Evolutionary conservation across 1,140 invertebrate genomes (phyloP), one percentile per base, ranked within the genome.

Genomic region (Nephotettix cincticeps): DNA sequence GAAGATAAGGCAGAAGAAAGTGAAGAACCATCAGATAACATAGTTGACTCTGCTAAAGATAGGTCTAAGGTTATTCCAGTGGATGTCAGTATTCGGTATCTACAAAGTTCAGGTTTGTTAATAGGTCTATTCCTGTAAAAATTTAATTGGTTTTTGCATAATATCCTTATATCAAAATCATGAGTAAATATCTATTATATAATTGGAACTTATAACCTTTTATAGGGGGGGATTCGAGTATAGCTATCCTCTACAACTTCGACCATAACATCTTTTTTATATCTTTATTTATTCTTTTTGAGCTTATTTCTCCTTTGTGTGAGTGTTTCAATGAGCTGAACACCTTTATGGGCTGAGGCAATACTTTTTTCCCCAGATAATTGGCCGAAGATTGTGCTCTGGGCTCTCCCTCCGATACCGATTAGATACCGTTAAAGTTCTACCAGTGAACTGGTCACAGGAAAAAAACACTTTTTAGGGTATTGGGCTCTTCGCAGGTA

Each of bases 81-180:
- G 0, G 93, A 96, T 81, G 92, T 88, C 0, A 95, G 94, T 75
- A 91, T 96, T 32, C 83, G 85, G 74, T 98, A 98, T 81, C 75
- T 97, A 72, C 82, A 93, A 77, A 97, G 95, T 81, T 81, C 87
- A 71, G 88, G 88, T 89, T 77, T 71, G 74, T 45, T n/a, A n/a
- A n/a, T n/a, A n/a, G n/a, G n/a, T n/a, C n/a, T n/a, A 29, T 29
- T 43, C 36, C 11, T 23, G 6, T 32, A 67, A 45, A 51, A 58
- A 70, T 73, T 23, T 45, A 28, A 25, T 64, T 28, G n/a, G 9
- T 14, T 13, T 4, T 69, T 23, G 40, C 9, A 43, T n/a, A 43
- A 43, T n/a, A 43, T 43, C 40, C n/a, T n/a, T 43, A n/a, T n/a
- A 43, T 11, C 40, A 43, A 43, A 43, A 43, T 43, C n/a, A 43